phyloP scores from a whole-genome alignment of 2,113 vertebrate genomes.

The Sylvietta virens region DNA sequence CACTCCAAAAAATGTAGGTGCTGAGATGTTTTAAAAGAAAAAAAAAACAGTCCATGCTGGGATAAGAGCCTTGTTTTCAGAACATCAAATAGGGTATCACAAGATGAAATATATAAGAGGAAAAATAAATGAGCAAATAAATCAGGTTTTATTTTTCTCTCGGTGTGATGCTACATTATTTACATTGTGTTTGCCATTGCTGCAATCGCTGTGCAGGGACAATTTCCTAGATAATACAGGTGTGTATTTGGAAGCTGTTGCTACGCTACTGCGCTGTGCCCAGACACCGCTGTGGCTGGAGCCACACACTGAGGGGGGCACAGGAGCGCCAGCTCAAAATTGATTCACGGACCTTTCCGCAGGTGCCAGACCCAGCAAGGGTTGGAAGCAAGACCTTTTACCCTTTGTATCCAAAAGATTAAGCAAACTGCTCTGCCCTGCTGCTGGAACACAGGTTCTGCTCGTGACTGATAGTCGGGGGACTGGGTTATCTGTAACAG shows the following conservation, averaged over 20 bases:
- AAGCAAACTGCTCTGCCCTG: not conserved
- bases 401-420: not conserved
- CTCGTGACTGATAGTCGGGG: not conserved
- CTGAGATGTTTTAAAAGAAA: not conserved
- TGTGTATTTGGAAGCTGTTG: constrained; percentile 42
- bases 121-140: not conserved
- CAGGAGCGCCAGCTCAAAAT: not conserved
- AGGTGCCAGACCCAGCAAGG: not conserved
- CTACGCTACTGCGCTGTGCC: not conserved
- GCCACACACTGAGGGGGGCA: not conserved
- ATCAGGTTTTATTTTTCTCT: not conserved
- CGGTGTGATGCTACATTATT: not conserved
- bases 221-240: constrained; percentile 23
- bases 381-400: not conserved
- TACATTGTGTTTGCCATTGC: not conserved
- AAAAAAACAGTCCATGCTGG: not conserved
- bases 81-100: not conserved
- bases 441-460: not conserved
- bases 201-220: not conserved
- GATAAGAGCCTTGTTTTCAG: not conserved
- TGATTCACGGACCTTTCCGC: not conserved
- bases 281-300: not conserved
- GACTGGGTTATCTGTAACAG: not conserved
- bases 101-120: not conserved
- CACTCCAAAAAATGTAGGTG: not conserved